These are phyloP conservation scores for Argyresthia goedartella DNA, from an alignment of 2,888 invertebrate species.

Conservation along the genomic window DNA sequence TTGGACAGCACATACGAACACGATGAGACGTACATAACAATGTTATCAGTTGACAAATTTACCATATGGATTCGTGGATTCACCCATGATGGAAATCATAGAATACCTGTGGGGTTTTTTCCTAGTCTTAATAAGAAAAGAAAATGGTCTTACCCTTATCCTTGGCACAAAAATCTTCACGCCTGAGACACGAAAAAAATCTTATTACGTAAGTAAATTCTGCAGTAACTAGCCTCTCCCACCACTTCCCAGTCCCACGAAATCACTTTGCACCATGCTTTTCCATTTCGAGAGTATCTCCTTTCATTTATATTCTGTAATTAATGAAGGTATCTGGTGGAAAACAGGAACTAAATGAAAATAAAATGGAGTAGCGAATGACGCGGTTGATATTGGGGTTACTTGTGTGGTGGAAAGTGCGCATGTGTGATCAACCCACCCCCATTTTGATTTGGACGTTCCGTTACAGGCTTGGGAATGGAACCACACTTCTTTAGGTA, in stretches of 20 bases:
- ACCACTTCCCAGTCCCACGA: neutral
- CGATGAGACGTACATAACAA: no score
- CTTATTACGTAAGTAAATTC: conserved; percentile 2
- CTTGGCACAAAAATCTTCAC: neutral
- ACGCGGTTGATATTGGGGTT: conserved; percentile 39
- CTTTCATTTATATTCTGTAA: no score
- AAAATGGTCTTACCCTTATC: neutral
- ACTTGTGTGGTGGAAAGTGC: conserved; percentile 21
- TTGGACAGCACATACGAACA: no score
- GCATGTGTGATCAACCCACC: conserved; percentile 39
- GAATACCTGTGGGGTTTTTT: no score
- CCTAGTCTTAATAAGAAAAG: no score
- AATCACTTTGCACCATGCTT: no score
- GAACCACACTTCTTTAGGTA: no score
- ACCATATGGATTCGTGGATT: no score
- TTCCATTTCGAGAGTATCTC: no score
- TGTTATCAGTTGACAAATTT: no score
- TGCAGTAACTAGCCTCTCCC: neutral
- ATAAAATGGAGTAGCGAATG: conserved; percentile 45
- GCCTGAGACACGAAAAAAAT: neutral
- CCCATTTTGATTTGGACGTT: conserved; percentile 8
- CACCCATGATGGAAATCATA: no score
- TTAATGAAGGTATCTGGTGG: neutral
- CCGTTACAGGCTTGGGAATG: neutral
- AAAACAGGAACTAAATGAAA: conserved; percentile 35